Evolutionary conservation across 2,888 invertebrate species (phyloP), one percentile per base, ranked within the genome.

Genomic region (Phalera bucephala): DNA sequence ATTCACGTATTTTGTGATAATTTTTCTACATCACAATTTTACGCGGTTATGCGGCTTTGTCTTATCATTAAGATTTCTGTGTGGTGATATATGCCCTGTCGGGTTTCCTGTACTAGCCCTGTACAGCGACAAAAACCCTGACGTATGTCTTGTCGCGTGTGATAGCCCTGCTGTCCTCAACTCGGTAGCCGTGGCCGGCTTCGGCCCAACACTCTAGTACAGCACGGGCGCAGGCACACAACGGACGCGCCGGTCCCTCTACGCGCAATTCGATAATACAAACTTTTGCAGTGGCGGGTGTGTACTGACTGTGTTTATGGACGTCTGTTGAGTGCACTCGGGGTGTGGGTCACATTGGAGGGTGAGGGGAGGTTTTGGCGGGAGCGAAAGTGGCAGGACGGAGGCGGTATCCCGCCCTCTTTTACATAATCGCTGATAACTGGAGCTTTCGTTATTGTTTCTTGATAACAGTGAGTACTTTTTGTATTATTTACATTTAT

Each of bases 401-500:
- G 64, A 62, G 56, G 69, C 57, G 65, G 65, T 60, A 51, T 58
- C 64, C 70, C 67, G 64, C 69, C 61, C 61, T 57, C 58, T 69
- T 79, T 78, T 79, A 77, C 70, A 71, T 79, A 79, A 80, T 67
- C 59, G n/a, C 54, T 78, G 80, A 82, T 83, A 83, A 75, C 73
- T 67, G 69, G 67, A 71, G 67, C 75, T 80, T 80, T 80, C 70
- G 76, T 78, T 76, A 80, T 81, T 69, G 75, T 81, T 75, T 75
- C 77, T 77, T 80, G 85, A 85, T 85, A 86, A 82, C 77, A 82
- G 88, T 88, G 69, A 88, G 88, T 88, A 17, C 5, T 17, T 17
- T 3, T 5, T 17, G 5, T n/a, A n/a, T n/a, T n/a, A n/a, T n/a
- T 17, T 17, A 17, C 5, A 17, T 17, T 17, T 17, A 17, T 17